These are phyloP conservation scores for Vannuccia rotundouncinata DNA, from an alignment of 2,888 invertebrate species.

Conservation along the genomic window DNA sequence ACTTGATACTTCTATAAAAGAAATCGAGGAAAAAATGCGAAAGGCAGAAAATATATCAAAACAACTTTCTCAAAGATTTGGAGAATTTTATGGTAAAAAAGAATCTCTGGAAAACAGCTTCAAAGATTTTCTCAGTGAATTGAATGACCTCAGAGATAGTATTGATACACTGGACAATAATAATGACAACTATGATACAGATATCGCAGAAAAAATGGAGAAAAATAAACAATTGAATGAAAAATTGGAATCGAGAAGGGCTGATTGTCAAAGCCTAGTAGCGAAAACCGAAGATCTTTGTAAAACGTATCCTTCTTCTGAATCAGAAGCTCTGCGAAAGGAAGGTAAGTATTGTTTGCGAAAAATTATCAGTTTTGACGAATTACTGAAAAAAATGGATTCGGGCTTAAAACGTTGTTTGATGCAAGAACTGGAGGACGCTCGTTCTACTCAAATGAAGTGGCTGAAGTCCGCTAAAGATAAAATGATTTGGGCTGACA, in stretches of 20 bases:
- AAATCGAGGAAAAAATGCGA: not conserved
- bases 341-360: not conserved
- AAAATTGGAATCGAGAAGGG: not conserved
- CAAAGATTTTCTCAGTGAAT: not conserved
- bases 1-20: not conserved
- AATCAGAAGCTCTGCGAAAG: not conserved
- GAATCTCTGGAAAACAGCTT: not conserved
- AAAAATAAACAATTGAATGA: not conserved
- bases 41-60: not conserved
- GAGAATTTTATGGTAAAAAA: not conserved
- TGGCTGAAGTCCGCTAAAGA: not conserved
- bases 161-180: not conserved
- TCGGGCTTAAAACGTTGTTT: not conserved
- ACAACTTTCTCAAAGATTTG: not conserved
- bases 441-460: not conserved
- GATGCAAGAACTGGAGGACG: not conserved
- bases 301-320: not conserved
- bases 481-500: not conserved
- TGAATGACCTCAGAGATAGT: not conserved
- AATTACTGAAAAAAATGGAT: not conserved
- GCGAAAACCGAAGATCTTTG: not conserved
- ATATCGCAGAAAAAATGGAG: not conserved
- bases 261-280: not conserved
- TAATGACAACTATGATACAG: not conserved
- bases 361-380: not conserved